These are phyloP conservation scores for Tenebrio molitor DNA, from an alignment of 1,140 invertebrate genomes.

Conservation along the genomic window DNA sequence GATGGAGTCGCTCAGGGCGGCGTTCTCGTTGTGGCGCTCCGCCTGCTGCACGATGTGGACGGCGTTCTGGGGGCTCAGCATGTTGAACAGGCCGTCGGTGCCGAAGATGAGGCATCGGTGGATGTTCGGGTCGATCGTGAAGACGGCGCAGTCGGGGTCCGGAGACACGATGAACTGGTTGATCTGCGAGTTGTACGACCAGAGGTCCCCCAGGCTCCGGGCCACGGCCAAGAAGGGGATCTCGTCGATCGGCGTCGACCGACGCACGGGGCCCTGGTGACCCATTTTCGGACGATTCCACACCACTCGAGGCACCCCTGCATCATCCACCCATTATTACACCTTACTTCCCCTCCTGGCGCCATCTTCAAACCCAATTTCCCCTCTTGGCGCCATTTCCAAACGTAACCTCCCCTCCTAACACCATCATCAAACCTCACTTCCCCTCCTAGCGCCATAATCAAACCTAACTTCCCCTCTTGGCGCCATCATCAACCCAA, in stretches of 20 bases:
- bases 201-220: slow-evolving; percentile 94
- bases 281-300: slow-evolving; percentile 93
- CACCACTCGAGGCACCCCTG: slow-evolving; percentile 91
- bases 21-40: slow-evolving; percentile 84
- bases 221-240: slow-evolving; percentile 98
- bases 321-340: background rate
- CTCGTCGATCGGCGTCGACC: slow-evolving; percentile 90
- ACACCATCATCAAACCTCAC: background rate
- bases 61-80: slow-evolving; percentile 87
- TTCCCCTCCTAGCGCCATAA: slow-evolving; percentile 10
- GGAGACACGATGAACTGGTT: slow-evolving; percentile 97
- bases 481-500: background rate
- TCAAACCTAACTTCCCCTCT: background rate
- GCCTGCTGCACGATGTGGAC: slow-evolving; percentile 86
- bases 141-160: slow-evolving; percentile 93
- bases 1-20: slow-evolving; percentile 63
- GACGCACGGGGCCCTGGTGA: slow-evolving; percentile 83
- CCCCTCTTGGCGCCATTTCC: background rate
- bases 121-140: slow-evolving; percentile 84
- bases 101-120: slow-evolving; percentile 94
- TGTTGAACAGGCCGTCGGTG: slow-evolving; percentile 98
- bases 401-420: background rate
- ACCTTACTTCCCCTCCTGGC: slow-evolving; percentile 1
- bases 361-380: background rate
- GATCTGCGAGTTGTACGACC: slow-evolving; percentile 94